These are phyloP conservation scores for Caenorhabditis inopinata DNA, from an alignment of 1,140 invertebrate genomes.

Conservation along the genomic window DNA sequence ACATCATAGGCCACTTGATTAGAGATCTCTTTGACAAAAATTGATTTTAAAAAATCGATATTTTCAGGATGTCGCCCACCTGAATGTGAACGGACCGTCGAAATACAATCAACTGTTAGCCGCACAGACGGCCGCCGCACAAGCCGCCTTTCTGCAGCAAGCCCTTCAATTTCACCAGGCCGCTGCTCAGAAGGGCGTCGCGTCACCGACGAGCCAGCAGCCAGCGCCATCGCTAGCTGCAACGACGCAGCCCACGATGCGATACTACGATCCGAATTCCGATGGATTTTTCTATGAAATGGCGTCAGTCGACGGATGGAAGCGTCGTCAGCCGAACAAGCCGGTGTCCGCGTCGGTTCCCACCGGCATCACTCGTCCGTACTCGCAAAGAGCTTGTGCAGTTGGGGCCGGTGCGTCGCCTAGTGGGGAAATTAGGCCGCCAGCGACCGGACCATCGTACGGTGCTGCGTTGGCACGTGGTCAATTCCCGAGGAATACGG, in stretches of 20 bases:
- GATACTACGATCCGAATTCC: constrained; percentile 58
- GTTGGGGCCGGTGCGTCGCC: too few relatives aligned
- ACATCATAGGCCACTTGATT: too few relatives aligned
- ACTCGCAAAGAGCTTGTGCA: neutral
- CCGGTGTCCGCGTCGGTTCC: neutral
- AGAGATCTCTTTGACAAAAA: too few relatives aligned
- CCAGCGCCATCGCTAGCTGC: neutral
- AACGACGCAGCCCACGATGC: constrained; percentile 20
- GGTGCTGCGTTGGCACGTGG: constrained; percentile 44
- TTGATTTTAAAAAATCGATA: too few relatives aligned
- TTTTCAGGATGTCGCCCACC: constrained; percentile 23
- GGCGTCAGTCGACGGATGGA: constrained; percentile 63
- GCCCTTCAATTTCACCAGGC: constrained; percentile 8
- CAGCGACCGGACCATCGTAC: neutral
- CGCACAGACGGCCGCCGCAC: constrained; percentile 40
- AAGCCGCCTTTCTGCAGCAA: constrained; percentile 39
- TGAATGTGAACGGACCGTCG: constrained; percentile 1
- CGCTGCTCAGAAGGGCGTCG: constrained; percentile 2
- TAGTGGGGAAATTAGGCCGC: too few relatives aligned
- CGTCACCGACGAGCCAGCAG: neutral
- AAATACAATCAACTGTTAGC: neutral
- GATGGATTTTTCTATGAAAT: constrained; percentile 65
- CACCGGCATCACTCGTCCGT: neutral
- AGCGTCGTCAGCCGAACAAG: constrained; percentile 53
- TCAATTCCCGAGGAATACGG: constrained; percentile 30